Percentiles rank a stretch among this genome's conserved stretches.
Conservation (phyloP, 2,113 vertebrate genomes). For the Sapajus apella region DNA sequence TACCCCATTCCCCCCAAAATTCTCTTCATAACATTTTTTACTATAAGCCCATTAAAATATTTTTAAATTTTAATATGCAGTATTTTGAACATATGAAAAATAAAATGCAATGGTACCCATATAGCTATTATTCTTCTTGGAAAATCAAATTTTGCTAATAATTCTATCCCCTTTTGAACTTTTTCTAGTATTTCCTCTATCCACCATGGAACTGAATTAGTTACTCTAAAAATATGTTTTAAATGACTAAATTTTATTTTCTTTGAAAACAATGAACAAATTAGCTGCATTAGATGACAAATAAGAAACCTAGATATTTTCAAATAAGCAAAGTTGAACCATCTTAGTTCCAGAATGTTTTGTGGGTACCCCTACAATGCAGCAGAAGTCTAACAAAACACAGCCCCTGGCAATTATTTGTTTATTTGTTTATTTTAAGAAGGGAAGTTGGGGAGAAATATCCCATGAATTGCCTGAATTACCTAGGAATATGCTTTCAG, state of each 20-base stretch:
- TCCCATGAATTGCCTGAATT: background rate
- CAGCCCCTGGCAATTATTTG: background rate
- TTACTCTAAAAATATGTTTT: background rate
- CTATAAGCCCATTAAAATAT: background rate
- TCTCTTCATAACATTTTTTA: background rate
- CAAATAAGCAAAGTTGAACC: background rate
- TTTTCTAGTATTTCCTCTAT: background rate
- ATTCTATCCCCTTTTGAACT: background rate
- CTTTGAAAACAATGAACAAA: background rate
- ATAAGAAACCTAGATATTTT: background rate
- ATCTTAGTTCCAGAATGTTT: background rate
- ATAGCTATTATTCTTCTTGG: background rate
- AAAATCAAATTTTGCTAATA: background rate
- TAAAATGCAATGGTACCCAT: background rate
- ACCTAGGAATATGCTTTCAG: conserved; percentile 18
- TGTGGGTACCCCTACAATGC: background rate
- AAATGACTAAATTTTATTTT: background rate
- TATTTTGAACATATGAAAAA: background rate
- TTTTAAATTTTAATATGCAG: background rate
- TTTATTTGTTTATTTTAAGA: background rate
- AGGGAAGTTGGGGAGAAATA: background rate
- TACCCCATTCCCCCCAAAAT: background rate
- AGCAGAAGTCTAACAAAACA: background rate
- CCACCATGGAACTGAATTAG: background rate
- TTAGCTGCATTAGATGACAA: background rate